Percentiles rank a stretch among this genome's conserved stretches.
Conservation (phyloP, 2,113 vertebrate species). For the Addax nasomaculatus region DNA sequence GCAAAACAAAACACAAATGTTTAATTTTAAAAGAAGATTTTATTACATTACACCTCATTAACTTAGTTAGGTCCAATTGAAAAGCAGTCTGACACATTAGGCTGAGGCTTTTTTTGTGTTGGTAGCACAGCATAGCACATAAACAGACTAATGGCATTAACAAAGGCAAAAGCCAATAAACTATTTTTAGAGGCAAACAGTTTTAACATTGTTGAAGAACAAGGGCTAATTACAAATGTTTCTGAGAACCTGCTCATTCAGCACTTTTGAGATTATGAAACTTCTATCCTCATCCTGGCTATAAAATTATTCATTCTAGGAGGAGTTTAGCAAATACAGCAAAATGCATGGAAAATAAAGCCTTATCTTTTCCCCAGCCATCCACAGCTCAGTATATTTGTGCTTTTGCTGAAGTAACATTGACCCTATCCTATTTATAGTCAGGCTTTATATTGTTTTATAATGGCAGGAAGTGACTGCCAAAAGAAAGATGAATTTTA, state of each 20-base stretch:
- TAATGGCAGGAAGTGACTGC: not conserved
- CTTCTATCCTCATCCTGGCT: not conserved
- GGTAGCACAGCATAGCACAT: not conserved
- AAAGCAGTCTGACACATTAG: not conserved
- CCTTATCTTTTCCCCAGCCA: not conserved
- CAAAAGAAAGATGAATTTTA: not conserved
- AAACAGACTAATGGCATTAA: not conserved
- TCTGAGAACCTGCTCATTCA: not conserved
- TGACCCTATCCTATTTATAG: not conserved
- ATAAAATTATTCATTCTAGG: not conserved
- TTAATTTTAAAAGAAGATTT: not conserved
- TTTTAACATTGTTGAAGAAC: not conserved
- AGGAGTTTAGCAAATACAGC: not conserved
- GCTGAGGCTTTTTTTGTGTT: not conserved
- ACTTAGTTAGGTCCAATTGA: not conserved
- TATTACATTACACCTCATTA: not conserved
- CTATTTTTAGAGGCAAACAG: not conserved
- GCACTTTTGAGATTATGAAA: not conserved
- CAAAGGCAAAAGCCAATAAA: not conserved
- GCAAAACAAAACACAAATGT: not conserved
- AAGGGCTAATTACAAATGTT: not conserved
- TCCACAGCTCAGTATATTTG: not conserved
- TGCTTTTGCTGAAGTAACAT: not conserved
- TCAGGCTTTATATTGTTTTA: not conserved
- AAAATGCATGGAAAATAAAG: not conserved